These are phyloP conservation scores for Teleogryllus oceanicus DNA, from an alignment of 2,888 invertebrate species.

Conservation along the genomic window DNA sequence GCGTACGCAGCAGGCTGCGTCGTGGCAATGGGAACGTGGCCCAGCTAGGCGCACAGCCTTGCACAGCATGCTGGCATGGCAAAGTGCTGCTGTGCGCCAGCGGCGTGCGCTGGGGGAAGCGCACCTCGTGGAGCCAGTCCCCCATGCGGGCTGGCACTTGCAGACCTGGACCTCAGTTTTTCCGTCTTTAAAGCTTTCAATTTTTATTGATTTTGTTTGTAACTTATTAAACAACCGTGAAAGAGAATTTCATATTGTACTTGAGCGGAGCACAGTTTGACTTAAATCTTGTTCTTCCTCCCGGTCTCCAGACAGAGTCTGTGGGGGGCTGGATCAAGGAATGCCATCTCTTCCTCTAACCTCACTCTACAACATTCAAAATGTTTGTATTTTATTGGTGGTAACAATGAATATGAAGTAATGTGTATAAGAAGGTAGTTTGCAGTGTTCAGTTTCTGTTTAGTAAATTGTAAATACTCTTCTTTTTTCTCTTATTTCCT, in stretches of 20 bases:
- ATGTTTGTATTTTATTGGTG: constrained; percentile 18
- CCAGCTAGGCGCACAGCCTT: not conserved
- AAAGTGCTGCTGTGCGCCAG: constrained; percentile 7
- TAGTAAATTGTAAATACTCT: constrained; percentile 18
- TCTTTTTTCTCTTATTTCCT: constrained; percentile 7
- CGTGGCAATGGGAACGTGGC: constrained; percentile 32
- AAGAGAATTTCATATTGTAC: constrained; percentile 3
- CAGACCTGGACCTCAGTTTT: constrained; percentile 18
- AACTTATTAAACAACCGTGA: constrained; percentile 10
- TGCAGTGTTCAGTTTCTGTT: constrained; percentile 20
- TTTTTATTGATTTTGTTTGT: constrained; percentile 10
- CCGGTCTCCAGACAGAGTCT: constrained; percentile 18
- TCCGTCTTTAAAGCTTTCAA: constrained; percentile 12
- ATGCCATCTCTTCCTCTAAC: constrained; percentile 18
- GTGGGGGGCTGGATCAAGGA: constrained; percentile 9
- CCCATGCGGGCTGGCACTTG: constrained; percentile 18
- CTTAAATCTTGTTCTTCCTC: constrained; percentile 18
- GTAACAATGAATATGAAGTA: constrained; percentile 3
- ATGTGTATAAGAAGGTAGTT: constrained; percentile 20
- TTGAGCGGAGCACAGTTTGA: constrained; percentile 8
- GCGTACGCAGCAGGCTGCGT: constrained; percentile 34
- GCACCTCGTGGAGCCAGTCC: constrained; percentile 18
- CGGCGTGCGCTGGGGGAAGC: not conserved
- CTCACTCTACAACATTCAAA: constrained; percentile 18
- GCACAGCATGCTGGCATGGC: constrained; percentile 18